These are phyloP conservation scores for Psophia crepitans DNA, from an alignment of 2,113 vertebrate genomes.

Conservation along the genomic window DNA sequence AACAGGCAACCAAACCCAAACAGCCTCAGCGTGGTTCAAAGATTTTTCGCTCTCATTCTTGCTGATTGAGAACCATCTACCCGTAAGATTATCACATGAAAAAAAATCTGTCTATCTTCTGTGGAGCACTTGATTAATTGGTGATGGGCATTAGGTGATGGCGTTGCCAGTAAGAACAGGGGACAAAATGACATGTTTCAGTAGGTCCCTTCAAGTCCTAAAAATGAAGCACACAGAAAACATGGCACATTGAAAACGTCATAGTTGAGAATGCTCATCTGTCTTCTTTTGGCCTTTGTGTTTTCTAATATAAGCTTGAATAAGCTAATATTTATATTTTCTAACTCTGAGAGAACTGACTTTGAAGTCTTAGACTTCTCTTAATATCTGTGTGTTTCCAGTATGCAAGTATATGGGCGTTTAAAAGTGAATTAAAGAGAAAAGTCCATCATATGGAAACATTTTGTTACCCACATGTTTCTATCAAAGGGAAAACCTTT, in stretches of 20 bases:
- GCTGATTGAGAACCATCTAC: background rate
- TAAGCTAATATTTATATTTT: background rate
- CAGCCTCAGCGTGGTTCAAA: background rate
- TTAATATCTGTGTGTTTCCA: background rate
- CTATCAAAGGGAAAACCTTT: background rate
- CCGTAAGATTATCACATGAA: background rate
- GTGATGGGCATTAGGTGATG: background rate
- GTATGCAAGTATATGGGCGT: background rate
- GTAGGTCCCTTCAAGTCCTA: background rate
- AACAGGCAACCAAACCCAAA: background rate
- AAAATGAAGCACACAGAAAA: background rate
- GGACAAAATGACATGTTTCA: background rate
- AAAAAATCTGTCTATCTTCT: background rate
- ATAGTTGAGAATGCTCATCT: background rate
- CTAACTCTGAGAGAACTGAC: background rate
- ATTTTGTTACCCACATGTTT: background rate
- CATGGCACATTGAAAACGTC: accelerated
- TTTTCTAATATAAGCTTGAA: background rate
- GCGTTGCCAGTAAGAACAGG: background rate
- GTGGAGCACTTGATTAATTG: background rate
- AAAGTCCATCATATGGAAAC: background rate
- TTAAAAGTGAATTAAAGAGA: background rate
- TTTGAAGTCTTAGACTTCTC: background rate
- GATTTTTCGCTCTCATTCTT: background rate
- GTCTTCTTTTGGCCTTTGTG: background rate